A percentile compares a stretch with the other conserved stretches of the same genome.
phyloP scores from a whole-genome alignment of 2,888 invertebrate species.

The Protodeltote pygarga region DNA sequence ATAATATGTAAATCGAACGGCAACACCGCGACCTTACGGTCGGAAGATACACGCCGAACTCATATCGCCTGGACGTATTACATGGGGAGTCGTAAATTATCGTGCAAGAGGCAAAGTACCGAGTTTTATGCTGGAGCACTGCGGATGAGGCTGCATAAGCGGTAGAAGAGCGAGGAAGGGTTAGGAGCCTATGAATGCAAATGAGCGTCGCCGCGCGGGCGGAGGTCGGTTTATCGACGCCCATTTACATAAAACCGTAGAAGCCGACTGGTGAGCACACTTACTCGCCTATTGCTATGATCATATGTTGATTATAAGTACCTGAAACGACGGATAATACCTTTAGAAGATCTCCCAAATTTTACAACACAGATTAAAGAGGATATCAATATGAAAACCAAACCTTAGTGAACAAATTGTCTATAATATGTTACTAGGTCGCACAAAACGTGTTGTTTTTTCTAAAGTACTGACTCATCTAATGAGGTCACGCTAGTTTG shows the following conservation, averaged over 20 bases:
- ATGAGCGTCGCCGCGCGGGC: slow-evolving; percentile 78
- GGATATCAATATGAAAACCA: slow-evolving; percentile 31
- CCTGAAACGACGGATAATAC: slow-evolving; percentile 59
- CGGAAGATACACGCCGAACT: slow-evolving; percentile 75
- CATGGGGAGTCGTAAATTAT: slow-evolving; percentile 84
- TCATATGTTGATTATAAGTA: slow-evolving; percentile 69
- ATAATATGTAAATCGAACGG: slow-evolving; percentile 86
- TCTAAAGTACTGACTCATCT: background rate
- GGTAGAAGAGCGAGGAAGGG: slow-evolving; percentile 79
- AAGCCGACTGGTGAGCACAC: slow-evolving; percentile 70
- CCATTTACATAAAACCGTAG: slow-evolving; percentile 83
- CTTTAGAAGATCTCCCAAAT: slow-evolving; percentile 39
- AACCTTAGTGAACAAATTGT: slow-evolving; percentile 15
- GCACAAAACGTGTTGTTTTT: background rate
- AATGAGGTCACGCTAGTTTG: slow-evolving; percentile 18
- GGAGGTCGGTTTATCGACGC: slow-evolving; percentile 79
- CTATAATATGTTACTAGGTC: no score
- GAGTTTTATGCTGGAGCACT: slow-evolving; percentile 74
- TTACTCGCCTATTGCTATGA: slow-evolving; percentile 68
- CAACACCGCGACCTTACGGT: slow-evolving; percentile 78
- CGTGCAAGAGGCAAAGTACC: slow-evolving; percentile 79
- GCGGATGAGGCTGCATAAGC: slow-evolving; percentile 73
- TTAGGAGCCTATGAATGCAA: slow-evolving; percentile 87
- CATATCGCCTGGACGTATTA: slow-evolving; percentile 83
- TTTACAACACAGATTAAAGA: slow-evolving; percentile 14